Evolutionary conservation across 1,140 invertebrate genomes (phyloP).

Genomic region (Plectus sambesii): DNA sequence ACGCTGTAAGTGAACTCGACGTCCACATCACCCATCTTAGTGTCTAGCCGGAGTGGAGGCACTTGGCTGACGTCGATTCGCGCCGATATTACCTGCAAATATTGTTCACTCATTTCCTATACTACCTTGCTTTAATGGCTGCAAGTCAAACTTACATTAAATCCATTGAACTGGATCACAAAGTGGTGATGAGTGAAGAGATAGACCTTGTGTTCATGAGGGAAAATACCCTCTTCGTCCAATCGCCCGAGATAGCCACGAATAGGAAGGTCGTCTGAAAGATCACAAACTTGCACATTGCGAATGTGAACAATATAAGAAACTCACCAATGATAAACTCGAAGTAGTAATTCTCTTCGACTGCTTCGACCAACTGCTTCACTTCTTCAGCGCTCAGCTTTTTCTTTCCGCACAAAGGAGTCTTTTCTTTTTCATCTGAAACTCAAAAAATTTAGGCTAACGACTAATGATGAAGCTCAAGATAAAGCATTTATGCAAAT

Average conservation of each 20-base stretch:
- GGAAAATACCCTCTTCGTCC: constrained; percentile 51
- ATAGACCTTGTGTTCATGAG: constrained; percentile 51
- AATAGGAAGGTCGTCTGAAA: constrained; percentile 51
- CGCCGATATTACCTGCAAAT: no score
- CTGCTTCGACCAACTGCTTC: constrained; percentile 47
- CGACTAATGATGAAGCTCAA: no score
- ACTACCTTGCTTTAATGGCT: no score
- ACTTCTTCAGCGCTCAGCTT: constrained; percentile 48
- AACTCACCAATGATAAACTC: constrained; percentile 52
- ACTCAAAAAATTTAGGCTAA: no score
- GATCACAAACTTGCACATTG: not conserved
- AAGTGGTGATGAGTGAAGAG: constrained; percentile 52
- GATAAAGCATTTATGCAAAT: not conserved
- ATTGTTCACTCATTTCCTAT: no score
- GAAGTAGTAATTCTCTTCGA: constrained; percentile 54
- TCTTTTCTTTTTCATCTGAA: constrained; percentile 40
- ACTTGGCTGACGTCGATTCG: no score
- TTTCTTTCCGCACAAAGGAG: constrained; percentile 48
- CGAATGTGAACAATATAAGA: constrained; percentile 1
- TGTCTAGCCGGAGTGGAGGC: no score
- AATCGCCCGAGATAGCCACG: constrained; percentile 53
- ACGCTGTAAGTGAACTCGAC: no score
- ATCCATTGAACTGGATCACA: constrained; percentile 50
- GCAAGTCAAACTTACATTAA: no score
- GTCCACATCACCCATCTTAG: no score